A percentile compares a stretch with the other conserved stretches of the same genome.
These are phyloP conservation scores for Pangasius larnaudii DNA, from an alignment of 2,797 vertebrate genomes.

Conservation along the genomic window DNA sequence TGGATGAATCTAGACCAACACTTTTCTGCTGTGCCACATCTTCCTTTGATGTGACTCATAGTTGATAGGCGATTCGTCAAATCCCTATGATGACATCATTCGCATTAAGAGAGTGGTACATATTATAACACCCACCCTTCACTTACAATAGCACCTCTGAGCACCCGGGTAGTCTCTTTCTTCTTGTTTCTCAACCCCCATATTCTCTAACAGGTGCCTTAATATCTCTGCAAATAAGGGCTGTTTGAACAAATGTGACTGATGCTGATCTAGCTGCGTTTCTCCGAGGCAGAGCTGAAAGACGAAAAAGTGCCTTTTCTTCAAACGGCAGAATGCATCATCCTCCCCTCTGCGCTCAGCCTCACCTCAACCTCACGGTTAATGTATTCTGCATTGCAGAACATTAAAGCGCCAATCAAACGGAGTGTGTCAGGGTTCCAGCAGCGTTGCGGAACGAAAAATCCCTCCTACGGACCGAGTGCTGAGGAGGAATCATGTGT, in stretches of 20 bases:
- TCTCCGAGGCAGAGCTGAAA: slow-evolving; percentile 18
- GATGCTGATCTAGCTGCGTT: slow-evolving; percentile 3
- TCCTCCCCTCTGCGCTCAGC: slow-evolving; percentile 55
- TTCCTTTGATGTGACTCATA: not conserved
- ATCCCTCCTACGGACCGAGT: slow-evolving; percentile 60
- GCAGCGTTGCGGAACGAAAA: slow-evolving; percentile 72
- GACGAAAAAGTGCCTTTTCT: slow-evolving; percentile 35
- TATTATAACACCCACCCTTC: not conserved
- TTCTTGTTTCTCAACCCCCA: not conserved
- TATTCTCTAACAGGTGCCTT: slow-evolving; percentile 35
- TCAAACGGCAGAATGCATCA: slow-evolving; percentile 37
- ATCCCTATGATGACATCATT: not conserved
- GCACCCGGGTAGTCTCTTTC: not conserved
- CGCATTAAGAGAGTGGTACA: not conserved
- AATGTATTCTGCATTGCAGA: slow-evolving; percentile 57
- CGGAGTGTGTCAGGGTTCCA: slow-evolving; percentile 66
- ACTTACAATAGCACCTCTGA: not conserved
- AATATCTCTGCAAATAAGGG: slow-evolving; percentile 26
- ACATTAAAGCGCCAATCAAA: slow-evolving; percentile 75
- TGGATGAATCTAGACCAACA: not conserved
- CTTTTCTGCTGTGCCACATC: not conserved
- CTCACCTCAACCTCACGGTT: slow-evolving; percentile 55
- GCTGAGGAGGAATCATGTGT: slow-evolving; percentile 67
- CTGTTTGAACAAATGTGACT: slow-evolving; percentile 25
- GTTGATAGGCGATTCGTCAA: not conserved